Percentiles rank a stretch among this genome's conserved stretches.
Evolutionary conservation across 2,113 vertebrate genomes (phyloP).

Genomic region (Charadrius vociferus): DNA sequence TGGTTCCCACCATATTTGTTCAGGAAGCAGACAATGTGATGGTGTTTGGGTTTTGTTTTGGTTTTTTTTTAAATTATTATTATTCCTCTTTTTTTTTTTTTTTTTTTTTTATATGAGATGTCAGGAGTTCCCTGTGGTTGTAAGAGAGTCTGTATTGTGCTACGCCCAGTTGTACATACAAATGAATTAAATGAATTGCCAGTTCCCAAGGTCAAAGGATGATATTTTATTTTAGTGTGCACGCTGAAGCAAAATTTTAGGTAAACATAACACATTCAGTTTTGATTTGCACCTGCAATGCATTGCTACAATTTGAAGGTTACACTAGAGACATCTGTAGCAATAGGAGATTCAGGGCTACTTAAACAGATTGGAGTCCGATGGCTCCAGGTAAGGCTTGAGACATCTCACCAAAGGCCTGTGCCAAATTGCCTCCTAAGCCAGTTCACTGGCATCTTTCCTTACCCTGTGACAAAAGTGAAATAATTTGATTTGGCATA

Average conservation of each 20-base stretch:
- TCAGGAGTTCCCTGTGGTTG: neutral
- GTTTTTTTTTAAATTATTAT: too few relatives aligned
- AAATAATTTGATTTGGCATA: neutral
- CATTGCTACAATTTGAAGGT: neutral
- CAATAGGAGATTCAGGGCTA: neutral
- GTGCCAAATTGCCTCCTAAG: neutral
- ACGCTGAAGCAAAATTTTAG: neutral
- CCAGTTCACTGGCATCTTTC: neutral
- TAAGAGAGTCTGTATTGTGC: neutral
- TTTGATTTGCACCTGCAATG: neutral
- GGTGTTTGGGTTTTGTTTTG: neutral
- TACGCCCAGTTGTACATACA: neutral
- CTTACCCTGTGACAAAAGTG: neutral
- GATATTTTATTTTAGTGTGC: neutral
- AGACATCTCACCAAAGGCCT: neutral
- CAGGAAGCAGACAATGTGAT: neutral
- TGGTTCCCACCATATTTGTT: neutral
- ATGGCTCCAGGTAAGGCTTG: neutral
- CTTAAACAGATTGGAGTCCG: neutral
- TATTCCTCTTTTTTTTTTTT: neutral
- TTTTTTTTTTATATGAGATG: neutral
- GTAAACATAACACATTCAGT: neutral
- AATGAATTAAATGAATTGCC: neutral
- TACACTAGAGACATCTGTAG: neutral
- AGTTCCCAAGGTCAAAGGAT: neutral